Evolutionary conservation across 2,888 invertebrate genomes (phyloP).

Genomic region (Elegia similella): DNA sequence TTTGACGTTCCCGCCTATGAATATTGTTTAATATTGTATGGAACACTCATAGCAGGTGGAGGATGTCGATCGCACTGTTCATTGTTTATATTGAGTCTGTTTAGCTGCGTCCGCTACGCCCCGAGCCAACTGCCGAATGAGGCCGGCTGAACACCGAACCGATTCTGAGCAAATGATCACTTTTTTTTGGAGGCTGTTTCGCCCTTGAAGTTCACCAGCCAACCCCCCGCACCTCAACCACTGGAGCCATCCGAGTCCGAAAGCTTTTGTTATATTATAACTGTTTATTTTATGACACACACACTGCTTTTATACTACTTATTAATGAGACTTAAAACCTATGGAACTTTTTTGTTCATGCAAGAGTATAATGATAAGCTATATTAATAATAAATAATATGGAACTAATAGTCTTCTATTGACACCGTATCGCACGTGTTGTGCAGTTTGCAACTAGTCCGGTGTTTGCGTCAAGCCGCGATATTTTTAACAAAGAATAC

Average conservation of each 20-base stretch:
- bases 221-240: constrained; percentile 21
- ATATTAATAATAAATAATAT: no score
- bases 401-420: not conserved
- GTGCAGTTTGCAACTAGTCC: constrained; percentile 20
- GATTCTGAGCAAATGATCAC: constrained; percentile 31
- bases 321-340: no score
- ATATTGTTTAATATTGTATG: constrained; percentile 26
- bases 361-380: no score
- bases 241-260: constrained; percentile 11
- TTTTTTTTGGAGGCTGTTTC: constrained; percentile 57
- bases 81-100: constrained; percentile 53
- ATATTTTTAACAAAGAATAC: constrained; percentile 47
- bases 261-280: constrained; percentile 23
- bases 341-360: no score
- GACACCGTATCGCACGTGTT: not conserved
- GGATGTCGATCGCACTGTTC: constrained; percentile 53
- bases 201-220: constrained; percentile 51
- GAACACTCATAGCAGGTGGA: constrained; percentile 59
- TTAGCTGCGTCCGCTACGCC: constrained; percentile 50
- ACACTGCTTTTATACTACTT: not conserved
- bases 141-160: constrained; percentile 24
- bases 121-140: constrained; percentile 53
- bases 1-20: constrained; percentile 24
- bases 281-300: constrained; percentile 5
- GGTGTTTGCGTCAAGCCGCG: constrained; percentile 24